Conservation (phyloP, 2,113 vertebrate species). For the Polypterus bichir region DNA sequence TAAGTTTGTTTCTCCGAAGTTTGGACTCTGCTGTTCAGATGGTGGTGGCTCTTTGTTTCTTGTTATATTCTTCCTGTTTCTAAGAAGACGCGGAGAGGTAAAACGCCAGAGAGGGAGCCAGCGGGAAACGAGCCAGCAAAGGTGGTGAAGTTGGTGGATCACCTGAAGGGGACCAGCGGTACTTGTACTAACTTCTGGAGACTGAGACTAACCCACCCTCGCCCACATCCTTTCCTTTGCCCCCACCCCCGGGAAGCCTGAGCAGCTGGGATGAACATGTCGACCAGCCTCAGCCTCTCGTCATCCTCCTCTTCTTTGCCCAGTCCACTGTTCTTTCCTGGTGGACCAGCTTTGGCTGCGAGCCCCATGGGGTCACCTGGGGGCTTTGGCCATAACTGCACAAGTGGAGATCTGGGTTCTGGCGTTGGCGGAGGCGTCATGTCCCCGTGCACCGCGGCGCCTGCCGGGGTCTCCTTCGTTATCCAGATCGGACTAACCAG, state of each 20-base stretch:
- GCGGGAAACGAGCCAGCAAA: no score
- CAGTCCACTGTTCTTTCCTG: slow-evolving; percentile 42
- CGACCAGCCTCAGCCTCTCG: slow-evolving; percentile 48
- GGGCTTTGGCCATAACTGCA: slow-evolving; percentile 21
- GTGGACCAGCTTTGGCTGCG: slow-evolving; percentile 28
- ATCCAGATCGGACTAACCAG: slow-evolving; percentile 78
- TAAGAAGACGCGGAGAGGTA: no score
- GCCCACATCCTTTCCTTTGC: slow-evolving; percentile 24
- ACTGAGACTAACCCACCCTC: slow-evolving; percentile 24
- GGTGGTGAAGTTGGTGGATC: no score
- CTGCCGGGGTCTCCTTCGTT: slow-evolving; percentile 68
- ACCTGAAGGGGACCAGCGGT: slow-evolving; percentile 9
- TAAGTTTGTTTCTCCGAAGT: slow-evolving; percentile 10
- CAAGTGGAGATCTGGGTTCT: slow-evolving; percentile 27
- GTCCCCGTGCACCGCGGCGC: slow-evolving; percentile 24
- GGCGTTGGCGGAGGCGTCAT: slow-evolving; percentile 28
- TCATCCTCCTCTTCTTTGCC: slow-evolving; percentile 17
- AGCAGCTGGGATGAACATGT: slow-evolving; percentile 35
- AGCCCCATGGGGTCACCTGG: slow-evolving; percentile 21
- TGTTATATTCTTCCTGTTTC: background rate
- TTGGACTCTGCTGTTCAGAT: slow-evolving; percentile 33
- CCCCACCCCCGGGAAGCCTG: slow-evolving; percentile 29
- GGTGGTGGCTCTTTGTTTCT: background rate
- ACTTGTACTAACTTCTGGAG: slow-evolving; percentile 15
- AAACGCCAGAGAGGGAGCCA: no score